phyloP scores from a whole-genome alignment of 1,140 invertebrate genomes.

The Leptonema lineaticorne region DNA sequence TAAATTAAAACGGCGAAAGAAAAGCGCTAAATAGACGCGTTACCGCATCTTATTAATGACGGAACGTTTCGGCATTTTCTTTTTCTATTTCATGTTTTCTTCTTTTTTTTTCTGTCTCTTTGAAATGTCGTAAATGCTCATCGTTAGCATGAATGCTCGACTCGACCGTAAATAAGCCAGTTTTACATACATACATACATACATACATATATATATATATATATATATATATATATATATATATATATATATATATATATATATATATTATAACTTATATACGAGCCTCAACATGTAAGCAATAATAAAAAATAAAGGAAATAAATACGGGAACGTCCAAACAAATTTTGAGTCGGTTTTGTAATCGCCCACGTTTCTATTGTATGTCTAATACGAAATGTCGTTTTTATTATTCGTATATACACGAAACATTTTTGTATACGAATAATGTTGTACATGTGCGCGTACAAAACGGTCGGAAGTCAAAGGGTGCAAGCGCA shows the following conservation, averaged over 20 bases:
- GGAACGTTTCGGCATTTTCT: conserved; percentile 12
- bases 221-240: background rate
- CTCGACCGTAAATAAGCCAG: conserved; percentile 37
- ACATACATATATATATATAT: background rate
- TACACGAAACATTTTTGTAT: too few relatives aligned
- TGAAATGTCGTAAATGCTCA: conserved; percentile 39
- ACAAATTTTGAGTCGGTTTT: background rate
- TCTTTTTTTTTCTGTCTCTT: conserved; percentile 17
- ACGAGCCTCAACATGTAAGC: background rate
- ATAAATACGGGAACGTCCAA: background rate
- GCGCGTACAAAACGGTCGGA: too few relatives aligned
- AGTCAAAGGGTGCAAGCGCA: too few relatives aligned
- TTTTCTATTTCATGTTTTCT: background rate
- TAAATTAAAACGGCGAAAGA: conserved; percentile 9
- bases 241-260: background rate
- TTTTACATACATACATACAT: conserved; percentile 24
- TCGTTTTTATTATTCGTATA: too few relatives aligned
- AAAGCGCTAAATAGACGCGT: background rate
- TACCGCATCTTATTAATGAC: background rate
- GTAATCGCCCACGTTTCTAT: background rate
- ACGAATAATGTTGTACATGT: too few relatives aligned
- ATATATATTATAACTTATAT: background rate
- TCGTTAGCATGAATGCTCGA: conserved; percentile 36
- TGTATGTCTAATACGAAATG: too few relatives aligned
- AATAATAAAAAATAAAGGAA: background rate